phyloP scores from a whole-genome alignment of 53 echinoderm and acorn worm genomes.

The Astropecten irregularis region DNA sequence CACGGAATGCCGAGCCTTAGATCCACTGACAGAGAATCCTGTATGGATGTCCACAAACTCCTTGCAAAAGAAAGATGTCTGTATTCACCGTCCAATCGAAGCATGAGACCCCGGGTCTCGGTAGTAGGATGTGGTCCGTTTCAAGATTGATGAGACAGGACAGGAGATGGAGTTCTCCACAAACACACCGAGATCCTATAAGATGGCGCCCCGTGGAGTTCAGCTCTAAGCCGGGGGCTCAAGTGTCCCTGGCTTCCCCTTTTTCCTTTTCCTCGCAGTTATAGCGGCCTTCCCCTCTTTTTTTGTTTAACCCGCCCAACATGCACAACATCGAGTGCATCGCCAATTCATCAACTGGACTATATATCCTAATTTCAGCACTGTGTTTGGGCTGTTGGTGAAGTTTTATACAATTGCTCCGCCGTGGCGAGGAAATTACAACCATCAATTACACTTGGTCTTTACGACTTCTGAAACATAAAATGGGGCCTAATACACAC shows the following conservation, averaged over 20 bases:
- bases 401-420: constrained; percentile 28
- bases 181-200: constrained; percentile 21
- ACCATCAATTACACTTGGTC: constrained; percentile 48
- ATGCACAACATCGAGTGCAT: too few species aligned
- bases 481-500: neutral
- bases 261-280: neutral
- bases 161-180: constrained; percentile 23
- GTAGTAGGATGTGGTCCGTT: neutral
- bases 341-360: constrained; percentile 26
- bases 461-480: neutral
- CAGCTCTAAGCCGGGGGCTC: neutral
- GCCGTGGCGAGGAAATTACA: constrained; percentile 34
- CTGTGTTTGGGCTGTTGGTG: neutral
- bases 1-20: neutral
- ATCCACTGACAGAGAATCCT: too few species aligned
- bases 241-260: neutral
- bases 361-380: neutral
- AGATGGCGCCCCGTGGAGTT: constrained; percentile 49
- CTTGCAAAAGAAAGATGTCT: too few species aligned
- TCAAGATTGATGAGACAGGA: constrained; percentile 29
- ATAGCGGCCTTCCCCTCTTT: too few species aligned
- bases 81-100: constrained; percentile 1
- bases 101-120: neutral
- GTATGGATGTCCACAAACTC: too few species aligned
- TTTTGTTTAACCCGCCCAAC: too few species aligned